These are phyloP conservation scores for Sylvilagus bachmani DNA, from an alignment of 2,113 vertebrate species.

Conservation along the genomic window DNA sequence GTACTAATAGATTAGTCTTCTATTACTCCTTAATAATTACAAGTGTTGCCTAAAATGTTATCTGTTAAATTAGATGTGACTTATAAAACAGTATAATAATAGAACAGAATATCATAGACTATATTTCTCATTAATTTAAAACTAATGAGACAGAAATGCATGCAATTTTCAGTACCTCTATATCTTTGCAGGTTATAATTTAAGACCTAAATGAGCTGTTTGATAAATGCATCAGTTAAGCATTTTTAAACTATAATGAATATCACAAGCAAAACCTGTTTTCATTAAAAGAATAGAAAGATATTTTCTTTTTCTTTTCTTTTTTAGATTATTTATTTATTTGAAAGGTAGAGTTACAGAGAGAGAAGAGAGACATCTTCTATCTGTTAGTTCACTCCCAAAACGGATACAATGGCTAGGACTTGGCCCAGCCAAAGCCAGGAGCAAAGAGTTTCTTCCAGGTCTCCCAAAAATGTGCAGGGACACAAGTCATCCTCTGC, in stretches of 20 bases:
- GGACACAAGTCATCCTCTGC: no score
- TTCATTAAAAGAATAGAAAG: not conserved
- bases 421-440: no score
- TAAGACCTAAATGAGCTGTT: not conserved
- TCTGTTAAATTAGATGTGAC: constrained; percentile 13
- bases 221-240: not conserved
- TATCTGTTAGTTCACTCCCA: no score
- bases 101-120: not conserved
- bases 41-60: not conserved
- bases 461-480: no score
- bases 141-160: not conserved
- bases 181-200: not conserved
- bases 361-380: no score
- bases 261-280: not conserved
- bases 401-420: no score
- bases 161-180: not conserved
- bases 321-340: no score
- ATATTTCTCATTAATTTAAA: not conserved
- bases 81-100: not conserved
- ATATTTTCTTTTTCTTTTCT: no score
- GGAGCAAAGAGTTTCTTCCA: no score
- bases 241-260: not conserved
- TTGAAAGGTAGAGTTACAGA: no score
- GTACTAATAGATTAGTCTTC: not conserved
- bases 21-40: not conserved